phyloP scores from a whole-genome alignment of 2,113 vertebrate species.

The Camelus dromedarius region DNA sequence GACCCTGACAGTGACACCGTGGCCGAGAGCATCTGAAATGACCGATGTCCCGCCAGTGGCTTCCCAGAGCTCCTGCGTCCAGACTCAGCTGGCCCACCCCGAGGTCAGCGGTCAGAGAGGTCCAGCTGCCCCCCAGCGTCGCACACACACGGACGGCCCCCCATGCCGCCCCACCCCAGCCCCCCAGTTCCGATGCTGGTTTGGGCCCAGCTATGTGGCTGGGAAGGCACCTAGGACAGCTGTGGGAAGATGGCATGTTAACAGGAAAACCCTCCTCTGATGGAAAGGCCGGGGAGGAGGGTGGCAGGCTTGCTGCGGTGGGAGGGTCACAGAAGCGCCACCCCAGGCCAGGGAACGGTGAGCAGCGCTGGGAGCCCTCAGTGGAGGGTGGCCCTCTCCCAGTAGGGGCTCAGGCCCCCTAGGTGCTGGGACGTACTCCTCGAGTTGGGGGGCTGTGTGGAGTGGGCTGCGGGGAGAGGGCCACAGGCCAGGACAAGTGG shows the following conservation, averaged over 20 bases:
- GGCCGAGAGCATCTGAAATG: neutral
- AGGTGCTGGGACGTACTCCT: neutral
- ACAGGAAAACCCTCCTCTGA: rapidly evolving
- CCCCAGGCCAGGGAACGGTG: rapidly evolving
- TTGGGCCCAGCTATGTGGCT: neutral
- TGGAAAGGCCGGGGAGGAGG: neutral
- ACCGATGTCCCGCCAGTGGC: rapidly evolving
- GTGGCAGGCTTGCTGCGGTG: rapidly evolving
- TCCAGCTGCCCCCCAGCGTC: neutral
- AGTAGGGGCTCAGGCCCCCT: neutral
- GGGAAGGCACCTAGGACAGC: neutral
- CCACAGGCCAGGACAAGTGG: neutral
- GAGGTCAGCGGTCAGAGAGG: rapidly evolving
- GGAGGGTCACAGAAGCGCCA: rapidly evolving
- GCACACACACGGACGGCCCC: neutral
- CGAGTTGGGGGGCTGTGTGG: rapidly evolving
- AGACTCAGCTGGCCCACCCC: neutral
- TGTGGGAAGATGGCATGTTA: rapidly evolving
- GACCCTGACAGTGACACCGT: rapidly evolving
- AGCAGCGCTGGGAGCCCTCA: neutral
- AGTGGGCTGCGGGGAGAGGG: neutral
- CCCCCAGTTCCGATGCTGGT: neutral
- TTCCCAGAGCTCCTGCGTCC: neutral
- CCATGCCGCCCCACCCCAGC: neutral
- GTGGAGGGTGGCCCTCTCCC: neutral